These are phyloP conservation scores for Pterocles gutturalis DNA, from an alignment of 2,113 vertebrate genomes.

Conservation along the genomic window DNA sequence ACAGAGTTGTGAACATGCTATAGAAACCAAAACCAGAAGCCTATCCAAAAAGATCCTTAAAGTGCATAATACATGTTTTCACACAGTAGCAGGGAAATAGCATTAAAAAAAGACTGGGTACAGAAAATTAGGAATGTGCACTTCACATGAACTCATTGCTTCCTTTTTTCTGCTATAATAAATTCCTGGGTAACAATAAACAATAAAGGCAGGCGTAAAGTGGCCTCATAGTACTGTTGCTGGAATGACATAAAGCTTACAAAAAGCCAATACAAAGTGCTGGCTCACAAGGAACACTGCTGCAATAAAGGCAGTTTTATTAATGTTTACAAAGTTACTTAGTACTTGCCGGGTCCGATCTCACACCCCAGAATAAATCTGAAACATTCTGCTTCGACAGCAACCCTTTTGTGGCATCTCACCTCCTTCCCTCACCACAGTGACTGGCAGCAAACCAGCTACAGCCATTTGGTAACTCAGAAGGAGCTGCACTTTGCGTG, in stretches of 20 bases:
- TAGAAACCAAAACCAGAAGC: not conserved
- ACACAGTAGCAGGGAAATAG: not conserved
- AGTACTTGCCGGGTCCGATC: not conserved
- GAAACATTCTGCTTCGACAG: not conserved
- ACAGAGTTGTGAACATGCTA: not conserved
- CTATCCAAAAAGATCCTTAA: not conserved
- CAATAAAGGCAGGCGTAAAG: not conserved
- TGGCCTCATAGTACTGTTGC: not conserved
- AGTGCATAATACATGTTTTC: not conserved
- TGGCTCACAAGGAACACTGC: not conserved
- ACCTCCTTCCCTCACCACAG: not conserved
- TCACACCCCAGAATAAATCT: not conserved
- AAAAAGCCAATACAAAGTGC: not conserved
- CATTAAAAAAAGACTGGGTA: not conserved
- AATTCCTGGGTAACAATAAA: not conserved
- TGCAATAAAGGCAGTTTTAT: not conserved
- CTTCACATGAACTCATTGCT: not conserved
- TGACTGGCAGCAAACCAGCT: not conserved
- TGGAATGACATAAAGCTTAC: not conserved
- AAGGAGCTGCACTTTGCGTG: accelerated
- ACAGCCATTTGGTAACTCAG: not conserved
- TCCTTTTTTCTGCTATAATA: not conserved
- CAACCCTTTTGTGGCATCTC: not conserved
- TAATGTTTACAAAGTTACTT: not conserved
- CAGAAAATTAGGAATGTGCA: not conserved